A percentile compares a stretch with the other conserved stretches of the same genome.
Evolutionary conservation across 2,888 invertebrate genomes (phyloP).

Genomic region (Agrochola lota): DNA sequence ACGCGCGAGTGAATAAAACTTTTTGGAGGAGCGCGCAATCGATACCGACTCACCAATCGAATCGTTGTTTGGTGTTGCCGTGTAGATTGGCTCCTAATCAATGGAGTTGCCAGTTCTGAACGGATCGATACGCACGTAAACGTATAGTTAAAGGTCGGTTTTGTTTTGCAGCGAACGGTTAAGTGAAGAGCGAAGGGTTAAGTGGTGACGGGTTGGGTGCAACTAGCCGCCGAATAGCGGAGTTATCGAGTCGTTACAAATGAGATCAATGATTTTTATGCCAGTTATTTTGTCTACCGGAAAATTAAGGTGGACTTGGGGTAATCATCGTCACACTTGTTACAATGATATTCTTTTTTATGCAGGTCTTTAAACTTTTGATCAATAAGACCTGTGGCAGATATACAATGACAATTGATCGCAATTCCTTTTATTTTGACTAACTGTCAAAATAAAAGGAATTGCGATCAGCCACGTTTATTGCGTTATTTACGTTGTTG

Average conservation of each 20-base stretch:
- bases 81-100: conserved; percentile 71
- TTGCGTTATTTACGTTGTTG: no score
- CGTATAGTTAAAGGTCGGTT: conserved; percentile 59
- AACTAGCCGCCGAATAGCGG: conserved; percentile 54
- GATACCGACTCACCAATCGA: conserved; percentile 45
- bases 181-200: conserved; percentile 62
- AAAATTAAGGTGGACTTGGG: conserved; percentile 13
- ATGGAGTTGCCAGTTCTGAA: conserved; percentile 64
- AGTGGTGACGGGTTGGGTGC: conserved; percentile 49
- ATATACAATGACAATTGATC: no score
- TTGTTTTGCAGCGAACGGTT: conserved; percentile 65
- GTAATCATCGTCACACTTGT: conserved; percentile 16
- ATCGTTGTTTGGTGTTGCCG: conserved; percentile 67
- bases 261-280: conserved; percentile 42
- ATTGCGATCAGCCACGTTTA: no score
- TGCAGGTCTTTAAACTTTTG: conserved; percentile 3
- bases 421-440: no score
- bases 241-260: conserved; percentile 39
- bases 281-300: conserved; percentile 29
- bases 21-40: conserved; percentile 41
- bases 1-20: conserved; percentile 29
- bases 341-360: neutral
- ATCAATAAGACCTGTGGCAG: neutral
- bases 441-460: no score
- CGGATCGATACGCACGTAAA: conserved; percentile 78